Evolutionary conservation across 1,140 invertebrate species (phyloP).

Genomic region (Grapholita molesta): DNA sequence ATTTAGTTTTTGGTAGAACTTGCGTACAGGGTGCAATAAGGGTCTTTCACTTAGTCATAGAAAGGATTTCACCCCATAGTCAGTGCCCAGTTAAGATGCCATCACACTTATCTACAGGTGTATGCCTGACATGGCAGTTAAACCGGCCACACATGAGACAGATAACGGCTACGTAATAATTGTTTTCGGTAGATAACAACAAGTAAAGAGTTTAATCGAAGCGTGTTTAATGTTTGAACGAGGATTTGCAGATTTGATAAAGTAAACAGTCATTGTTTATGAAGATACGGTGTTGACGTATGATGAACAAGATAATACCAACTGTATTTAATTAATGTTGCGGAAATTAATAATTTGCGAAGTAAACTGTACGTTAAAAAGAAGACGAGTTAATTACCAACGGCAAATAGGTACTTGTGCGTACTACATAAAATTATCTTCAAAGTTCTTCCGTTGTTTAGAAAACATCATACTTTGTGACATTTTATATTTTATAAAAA

Average conservation of each 20-base stretch:
- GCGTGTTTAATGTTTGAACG: neutral
- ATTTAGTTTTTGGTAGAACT: no score
- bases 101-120: constrained; percentile 35
- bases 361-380: neutral
- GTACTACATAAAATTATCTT: no score
- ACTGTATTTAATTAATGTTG: neutral
- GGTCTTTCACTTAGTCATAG: neutral
- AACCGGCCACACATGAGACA: constrained; percentile 42
- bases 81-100: neutral
- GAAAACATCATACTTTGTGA: no score
- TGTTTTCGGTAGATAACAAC: constrained; percentile 20
- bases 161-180: constrained; percentile 40
- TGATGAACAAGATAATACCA: neutral
- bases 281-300: neutral
- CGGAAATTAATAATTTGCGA: neutral
- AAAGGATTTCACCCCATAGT: neutral
- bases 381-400: neutral
- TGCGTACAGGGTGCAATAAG: neutral
- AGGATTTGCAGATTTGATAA: constrained; percentile 2
- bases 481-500: no score
- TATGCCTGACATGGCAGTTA: constrained; percentile 35
- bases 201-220: constrained; percentile 9
- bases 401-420: neutral
- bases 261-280: neutral
- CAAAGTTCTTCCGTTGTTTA: no score